These are phyloP conservation scores for Stratiomys singularior DNA, from an alignment of 2,888 invertebrate species.

Conservation along the genomic window DNA sequence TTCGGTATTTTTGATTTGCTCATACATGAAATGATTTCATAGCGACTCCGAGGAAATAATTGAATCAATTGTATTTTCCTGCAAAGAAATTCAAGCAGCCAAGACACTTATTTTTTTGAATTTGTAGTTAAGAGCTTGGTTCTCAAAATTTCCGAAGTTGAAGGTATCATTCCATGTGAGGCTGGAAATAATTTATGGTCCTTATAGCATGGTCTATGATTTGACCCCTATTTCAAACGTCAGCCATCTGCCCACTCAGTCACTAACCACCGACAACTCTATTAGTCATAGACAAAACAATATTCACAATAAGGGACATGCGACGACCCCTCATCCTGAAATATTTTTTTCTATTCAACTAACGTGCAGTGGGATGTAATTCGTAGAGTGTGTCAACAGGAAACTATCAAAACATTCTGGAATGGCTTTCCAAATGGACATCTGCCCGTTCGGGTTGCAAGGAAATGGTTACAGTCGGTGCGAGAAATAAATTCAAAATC, in stretches of 20 bases:
- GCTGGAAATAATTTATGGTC: not conserved
- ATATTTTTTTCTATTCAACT: not conserved
- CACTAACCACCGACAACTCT: conserved; percentile 33
- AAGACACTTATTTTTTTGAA: not conserved
- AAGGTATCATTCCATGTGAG: no score
- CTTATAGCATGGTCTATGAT: not conserved
- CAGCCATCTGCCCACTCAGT: conserved; percentile 24
- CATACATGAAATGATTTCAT: no score
- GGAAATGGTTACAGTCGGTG: not conserved
- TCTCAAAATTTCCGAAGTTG: not conserved
- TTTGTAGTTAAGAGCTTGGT: no score
- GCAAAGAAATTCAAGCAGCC: not conserved
- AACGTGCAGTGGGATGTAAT: not conserved
- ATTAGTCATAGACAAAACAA: conserved; percentile 22
- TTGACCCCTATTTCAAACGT: conserved; percentile 30
- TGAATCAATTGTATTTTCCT: not conserved
- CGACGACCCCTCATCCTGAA: conserved; percentile 2
- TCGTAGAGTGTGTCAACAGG: conserved; percentile 46
- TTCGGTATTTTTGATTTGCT: no score
- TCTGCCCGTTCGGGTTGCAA: conserved; percentile 11
- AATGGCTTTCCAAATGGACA: conserved; percentile 34
- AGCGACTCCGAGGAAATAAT: not conserved
- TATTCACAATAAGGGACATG: conserved; percentile 14
- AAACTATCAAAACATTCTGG: conserved; percentile 48
- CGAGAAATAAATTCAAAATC: not conserved